Conservation (phyloP, 2,797 vertebrate genomes). For the Malacoctenus gilli region DNA sequence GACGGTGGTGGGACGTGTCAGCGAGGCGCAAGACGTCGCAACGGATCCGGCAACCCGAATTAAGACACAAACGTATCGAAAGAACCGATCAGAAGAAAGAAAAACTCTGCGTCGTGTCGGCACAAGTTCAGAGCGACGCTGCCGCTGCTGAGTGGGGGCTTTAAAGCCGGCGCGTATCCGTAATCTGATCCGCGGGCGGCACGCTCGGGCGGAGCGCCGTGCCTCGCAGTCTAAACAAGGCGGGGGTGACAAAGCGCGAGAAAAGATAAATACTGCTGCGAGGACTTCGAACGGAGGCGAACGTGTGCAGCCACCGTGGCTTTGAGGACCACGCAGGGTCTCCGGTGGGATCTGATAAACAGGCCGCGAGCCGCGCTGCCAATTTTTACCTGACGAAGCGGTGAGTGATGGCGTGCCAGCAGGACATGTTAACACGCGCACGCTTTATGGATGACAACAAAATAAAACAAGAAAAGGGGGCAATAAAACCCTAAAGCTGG, state of each 20-base stretch:
- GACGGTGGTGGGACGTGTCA: conserved; percentile 25
- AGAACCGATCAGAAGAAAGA: not conserved
- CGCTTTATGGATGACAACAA: conserved; percentile 16
- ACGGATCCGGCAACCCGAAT: too few species aligned
- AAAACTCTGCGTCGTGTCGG: conserved; percentile 1
- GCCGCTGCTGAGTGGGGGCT: conserved; percentile 32
- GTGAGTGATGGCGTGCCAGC: conserved; percentile 29
- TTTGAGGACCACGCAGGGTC: conserved; percentile 36
- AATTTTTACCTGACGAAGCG: conserved; percentile 27
- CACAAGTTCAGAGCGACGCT: conserved; percentile 16
- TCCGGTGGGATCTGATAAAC: conserved; percentile 25
- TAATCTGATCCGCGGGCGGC: conserved; percentile 47
- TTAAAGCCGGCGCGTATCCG: conserved; percentile 16
- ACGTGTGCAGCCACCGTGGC: conserved; percentile 26
- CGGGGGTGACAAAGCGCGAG: conserved; percentile 41
- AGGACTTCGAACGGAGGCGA: conserved; percentile 16
- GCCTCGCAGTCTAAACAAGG: conserved; percentile 36
- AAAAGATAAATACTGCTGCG: conserved; percentile 32
- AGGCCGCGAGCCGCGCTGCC: conserved; percentile 13
- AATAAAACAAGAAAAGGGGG: not conserved
- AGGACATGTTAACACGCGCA: conserved; percentile 25
- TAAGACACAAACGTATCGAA: too few species aligned
- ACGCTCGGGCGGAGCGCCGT: conserved; percentile 34
- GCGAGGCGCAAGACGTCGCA: not conserved
- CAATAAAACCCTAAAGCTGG: conserved; percentile 20